Percentiles rank a stretch among this genome's conserved stretches.
Evolutionary conservation across 2,113 vertebrate genomes (phyloP).

Genomic region (Sula dactylatra): DNA sequence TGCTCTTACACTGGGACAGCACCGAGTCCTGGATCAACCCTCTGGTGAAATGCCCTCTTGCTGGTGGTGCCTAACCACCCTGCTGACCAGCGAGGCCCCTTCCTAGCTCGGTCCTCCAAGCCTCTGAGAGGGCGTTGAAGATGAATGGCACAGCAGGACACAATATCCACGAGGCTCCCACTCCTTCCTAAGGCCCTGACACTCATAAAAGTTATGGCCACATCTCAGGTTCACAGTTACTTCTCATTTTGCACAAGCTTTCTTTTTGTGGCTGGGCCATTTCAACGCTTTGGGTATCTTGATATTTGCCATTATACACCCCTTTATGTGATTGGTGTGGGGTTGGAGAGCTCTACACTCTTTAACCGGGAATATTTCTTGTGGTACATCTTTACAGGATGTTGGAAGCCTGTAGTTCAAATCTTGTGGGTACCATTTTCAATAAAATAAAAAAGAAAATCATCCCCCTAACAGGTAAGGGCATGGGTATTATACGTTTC

Average conservation of each 20-base stretch:
- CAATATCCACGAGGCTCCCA: not conserved
- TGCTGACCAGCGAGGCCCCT: not conserved
- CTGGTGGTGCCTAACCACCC: not conserved
- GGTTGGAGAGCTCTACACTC: not conserved
- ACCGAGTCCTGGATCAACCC: rapidly evolving
- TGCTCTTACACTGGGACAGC: not conserved
- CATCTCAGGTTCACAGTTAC: not conserved
- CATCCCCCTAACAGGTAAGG: not conserved
- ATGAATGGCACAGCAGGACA: not conserved
- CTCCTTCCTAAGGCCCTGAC: not conserved
- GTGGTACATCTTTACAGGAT: not conserved
- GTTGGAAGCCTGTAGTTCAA: not conserved
- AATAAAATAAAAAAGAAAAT: not conserved
- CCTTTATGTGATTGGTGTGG: rapidly evolving
- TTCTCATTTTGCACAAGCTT: not conserved
- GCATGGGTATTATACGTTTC: not conserved
- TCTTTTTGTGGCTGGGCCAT: not conserved
- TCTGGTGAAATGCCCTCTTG: not conserved
- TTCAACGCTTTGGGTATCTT: not conserved
- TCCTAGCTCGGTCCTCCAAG: not conserved
- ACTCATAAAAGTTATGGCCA: not conserved
- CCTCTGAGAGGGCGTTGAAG: not conserved
- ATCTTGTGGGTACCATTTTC: not conserved
- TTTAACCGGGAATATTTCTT: not conserved
- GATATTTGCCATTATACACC: not conserved